Conservation (phyloP, 2,797 vertebrate genomes). For the Gymnoscopelus braueri region DNA sequence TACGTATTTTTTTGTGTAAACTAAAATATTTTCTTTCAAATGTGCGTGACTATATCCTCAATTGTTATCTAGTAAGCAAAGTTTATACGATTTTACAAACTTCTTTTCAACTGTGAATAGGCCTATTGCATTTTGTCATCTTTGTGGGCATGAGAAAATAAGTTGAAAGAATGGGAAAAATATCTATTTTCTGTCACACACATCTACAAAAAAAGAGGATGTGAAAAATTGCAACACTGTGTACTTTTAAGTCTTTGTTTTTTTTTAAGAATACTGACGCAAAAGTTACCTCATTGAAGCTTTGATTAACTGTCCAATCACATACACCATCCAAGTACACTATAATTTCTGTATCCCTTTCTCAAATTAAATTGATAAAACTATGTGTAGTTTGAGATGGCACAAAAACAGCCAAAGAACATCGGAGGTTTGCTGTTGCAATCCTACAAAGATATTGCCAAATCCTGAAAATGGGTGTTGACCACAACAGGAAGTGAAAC, state of each 20-base stretch:
- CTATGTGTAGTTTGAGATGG: neutral
- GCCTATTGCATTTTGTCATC: neutral
- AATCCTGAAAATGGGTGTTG: conserved; percentile 63
- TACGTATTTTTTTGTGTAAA: too few species aligned
- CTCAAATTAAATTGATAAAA: conserved; percentile 12
- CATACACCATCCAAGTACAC: neutral
- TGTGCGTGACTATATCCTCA: too few species aligned
- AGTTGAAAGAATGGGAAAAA: conserved; percentile 13
- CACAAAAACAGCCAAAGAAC: conserved; percentile 44
- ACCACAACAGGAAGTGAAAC: conserved; percentile 64
- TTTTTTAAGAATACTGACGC: conserved; percentile 47
- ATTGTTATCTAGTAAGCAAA: too few species aligned
- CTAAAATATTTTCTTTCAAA: too few species aligned
- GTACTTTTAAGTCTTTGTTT: too few species aligned
- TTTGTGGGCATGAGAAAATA: neutral
- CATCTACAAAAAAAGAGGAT: conserved; percentile 57
- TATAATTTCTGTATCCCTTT: neutral
- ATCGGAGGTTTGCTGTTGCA: conserved; percentile 51
- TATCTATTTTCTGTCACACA: conserved; percentile 16
- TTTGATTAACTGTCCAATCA: neutral
- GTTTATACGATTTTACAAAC: too few species aligned
- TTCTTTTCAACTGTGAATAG: conserved; percentile 1
- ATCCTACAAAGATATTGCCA: conserved; percentile 69
- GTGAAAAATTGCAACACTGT: conserved; percentile 44
- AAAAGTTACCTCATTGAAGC: conserved; percentile 6